Base-by-base conservation (phyloP, 2,888 invertebrate species). In the Leuctra nigra region DNA sequence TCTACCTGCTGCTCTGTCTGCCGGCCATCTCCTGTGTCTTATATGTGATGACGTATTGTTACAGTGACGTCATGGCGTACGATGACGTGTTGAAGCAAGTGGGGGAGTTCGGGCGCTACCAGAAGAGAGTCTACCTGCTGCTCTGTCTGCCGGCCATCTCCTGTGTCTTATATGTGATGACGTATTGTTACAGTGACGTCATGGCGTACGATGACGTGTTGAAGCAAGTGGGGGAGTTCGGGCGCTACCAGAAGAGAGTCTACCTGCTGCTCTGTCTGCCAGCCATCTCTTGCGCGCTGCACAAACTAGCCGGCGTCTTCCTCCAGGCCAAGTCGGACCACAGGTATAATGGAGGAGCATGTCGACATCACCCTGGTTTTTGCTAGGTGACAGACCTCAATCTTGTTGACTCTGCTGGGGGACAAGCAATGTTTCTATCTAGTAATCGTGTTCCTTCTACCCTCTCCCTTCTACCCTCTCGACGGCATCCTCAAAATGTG, bases 171-270 rank as follows among this genome's bases (percentile, higher is more conserved):
- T 86, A 86, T n/a, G n/a, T n/a, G n/a, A n/a, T n/a, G n/a, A n/a
- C n/a, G n/a, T n/a, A n/a, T n/a, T n/a, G n/a, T n/a, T n/a, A n/a
- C n/a, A n/a, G n/a, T n/a, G n/a, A n/a, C n/a, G n/a, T n/a, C 63
- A 86, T 86, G 86, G 81, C 81, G 55, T 86, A 84, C 70, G 86
- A 87, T 67, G 84, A 83, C 62, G 79, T 86, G 20, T 77, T 87
- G 56, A 72, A 77, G 1, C 73, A 80, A 57, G 71, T 86, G 69
- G 86, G 86, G 41, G 83, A 84, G 64, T 86, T 86, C 65, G 86
- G 86, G 18, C 76, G 74, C 47, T 85, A 86, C 67, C 87, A 87
- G 68, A 78, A 76, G 63, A 74, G 81, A 61, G 81, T 86, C 60
- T 86, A 83, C 66, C 73, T 86, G 59, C 69, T 86, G 41, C 73